phyloP scores from a whole-genome alignment of 2,113 vertebrate genomes.

The Proteles cristata region DNA sequence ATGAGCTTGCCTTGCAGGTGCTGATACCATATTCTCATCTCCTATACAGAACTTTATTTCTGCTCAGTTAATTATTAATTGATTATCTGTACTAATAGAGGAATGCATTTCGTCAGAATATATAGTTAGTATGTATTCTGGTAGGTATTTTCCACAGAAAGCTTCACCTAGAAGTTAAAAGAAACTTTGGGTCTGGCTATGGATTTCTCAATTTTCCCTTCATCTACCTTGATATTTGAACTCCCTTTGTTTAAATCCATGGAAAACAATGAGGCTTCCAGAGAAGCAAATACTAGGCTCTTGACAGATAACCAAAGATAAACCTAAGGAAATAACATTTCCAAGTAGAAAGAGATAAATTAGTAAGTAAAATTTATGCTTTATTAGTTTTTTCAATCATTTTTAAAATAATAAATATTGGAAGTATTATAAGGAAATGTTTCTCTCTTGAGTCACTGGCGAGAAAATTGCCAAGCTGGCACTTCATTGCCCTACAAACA shows the following conservation, averaged over 20 bases:
- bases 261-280: background rate
- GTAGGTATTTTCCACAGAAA: background rate
- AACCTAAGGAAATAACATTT: background rate
- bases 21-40: background rate
- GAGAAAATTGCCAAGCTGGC: background rate
- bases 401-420: background rate
- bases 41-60: background rate
- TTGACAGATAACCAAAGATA: background rate
- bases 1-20: background rate
- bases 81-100: background rate
- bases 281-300: background rate
- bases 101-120: background rate
- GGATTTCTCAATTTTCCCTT: background rate
- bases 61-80: background rate
- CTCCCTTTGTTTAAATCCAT: background rate
- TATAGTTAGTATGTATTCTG: background rate
- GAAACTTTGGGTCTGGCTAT: background rate
- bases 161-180: slow-evolving; percentile 12
- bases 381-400: background rate
- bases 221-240: slow-evolving; percentile 30
- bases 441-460: background rate
- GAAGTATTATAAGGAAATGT: background rate
- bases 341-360: background rate
- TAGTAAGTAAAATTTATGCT: background rate
- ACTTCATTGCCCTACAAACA: background rate